phyloP scores from a whole-genome alignment of 2,888 invertebrate genomes.

The Limnephilus marmoratus region DNA sequence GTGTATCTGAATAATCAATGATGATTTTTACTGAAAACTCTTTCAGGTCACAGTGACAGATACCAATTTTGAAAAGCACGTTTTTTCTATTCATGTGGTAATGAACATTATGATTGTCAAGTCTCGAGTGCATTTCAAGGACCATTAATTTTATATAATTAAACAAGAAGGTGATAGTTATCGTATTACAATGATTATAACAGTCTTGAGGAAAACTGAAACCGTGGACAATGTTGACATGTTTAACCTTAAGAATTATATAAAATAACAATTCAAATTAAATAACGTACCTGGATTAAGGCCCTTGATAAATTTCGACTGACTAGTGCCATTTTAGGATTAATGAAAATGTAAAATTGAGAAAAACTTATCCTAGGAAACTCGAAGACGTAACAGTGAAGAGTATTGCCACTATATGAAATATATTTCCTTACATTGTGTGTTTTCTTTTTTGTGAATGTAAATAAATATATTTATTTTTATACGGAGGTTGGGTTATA shows the following conservation, averaged over 20 bases:
- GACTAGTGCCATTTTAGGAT: constrained; percentile 52
- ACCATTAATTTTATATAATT: not conserved
- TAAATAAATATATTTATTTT: not conserved
- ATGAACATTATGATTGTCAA: not conserved
- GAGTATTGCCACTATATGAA: constrained; percentile 35
- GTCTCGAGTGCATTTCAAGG: not conserved
- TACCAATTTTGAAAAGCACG: not conserved
- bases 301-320: constrained; percentile 54
- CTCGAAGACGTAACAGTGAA: constrained; percentile 55
- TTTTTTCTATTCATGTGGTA: not conserved
- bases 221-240: not conserved
- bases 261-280: not conserved
- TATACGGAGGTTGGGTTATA: not conserved
- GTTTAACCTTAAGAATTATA: not conserved
- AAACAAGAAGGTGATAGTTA: constrained; percentile 19
- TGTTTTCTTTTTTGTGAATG: not conserved
- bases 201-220: constrained; percentile 3
- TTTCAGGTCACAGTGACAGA: constrained; percentile 3
- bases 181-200: constrained; percentile 13
- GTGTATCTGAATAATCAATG: not conserved
- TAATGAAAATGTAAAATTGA: constrained; percentile 39
- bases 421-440: not conserved
- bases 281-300: constrained; percentile 53
- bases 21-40: not conserved
- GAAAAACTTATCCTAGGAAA: constrained; percentile 34